Percentiles rank a stretch among this genome's conserved stretches.
These are phyloP conservation scores for Adelges cooleyi DNA, from an alignment of 1,140 invertebrate genomes.

Conservation along the genomic window DNA sequence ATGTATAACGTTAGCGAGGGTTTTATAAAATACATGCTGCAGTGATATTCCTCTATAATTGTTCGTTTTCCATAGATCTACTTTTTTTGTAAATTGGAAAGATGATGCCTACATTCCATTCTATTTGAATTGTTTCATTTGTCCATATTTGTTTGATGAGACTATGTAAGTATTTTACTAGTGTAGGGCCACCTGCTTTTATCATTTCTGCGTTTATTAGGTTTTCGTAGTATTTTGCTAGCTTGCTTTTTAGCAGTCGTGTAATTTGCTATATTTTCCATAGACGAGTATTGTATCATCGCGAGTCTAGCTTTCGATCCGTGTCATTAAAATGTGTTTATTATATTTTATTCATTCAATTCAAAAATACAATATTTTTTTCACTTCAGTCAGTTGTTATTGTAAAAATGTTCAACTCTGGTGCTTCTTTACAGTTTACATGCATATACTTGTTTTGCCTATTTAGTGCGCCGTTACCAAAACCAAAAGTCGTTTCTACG, in stretches of 20 bases:
- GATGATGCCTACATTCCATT: background rate
- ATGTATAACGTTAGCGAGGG: background rate
- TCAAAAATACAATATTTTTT: no score
- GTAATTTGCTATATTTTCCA: background rate
- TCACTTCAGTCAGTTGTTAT: no score
- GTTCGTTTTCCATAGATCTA: background rate
- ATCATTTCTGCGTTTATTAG: background rate
- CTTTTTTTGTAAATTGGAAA: background rate
- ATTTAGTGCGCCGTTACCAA: no score
- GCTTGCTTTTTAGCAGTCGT: background rate
- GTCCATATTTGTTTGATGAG: background rate
- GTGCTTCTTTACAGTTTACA: no score
- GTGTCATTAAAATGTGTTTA: no score
- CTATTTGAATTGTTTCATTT: background rate
- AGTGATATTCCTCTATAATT: background rate
- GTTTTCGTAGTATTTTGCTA: background rate
- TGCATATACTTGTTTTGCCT: no score
- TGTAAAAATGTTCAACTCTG: no score
- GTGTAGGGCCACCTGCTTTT: background rate
- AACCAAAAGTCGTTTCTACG: no score
- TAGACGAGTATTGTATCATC: background rate
- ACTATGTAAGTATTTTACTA: background rate
- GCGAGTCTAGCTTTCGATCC: background rate
- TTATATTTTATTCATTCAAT: no score
- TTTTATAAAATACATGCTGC: background rate